phyloP scores from a whole-genome alignment of 2,113 vertebrate genomes.

The Gavialis gangeticus region DNA sequence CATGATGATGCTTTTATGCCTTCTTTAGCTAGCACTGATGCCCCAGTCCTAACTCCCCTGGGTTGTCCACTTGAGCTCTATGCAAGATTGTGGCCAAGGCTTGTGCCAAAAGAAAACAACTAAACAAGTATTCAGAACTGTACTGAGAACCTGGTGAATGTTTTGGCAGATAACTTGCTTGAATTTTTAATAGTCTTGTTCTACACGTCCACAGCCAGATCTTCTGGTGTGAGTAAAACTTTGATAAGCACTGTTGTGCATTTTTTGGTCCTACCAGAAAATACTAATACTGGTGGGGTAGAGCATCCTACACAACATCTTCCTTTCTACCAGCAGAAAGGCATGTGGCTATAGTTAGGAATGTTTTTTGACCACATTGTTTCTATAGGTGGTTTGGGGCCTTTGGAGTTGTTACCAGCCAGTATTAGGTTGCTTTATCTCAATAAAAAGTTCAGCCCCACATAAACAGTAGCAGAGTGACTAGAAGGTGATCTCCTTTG shows the following conservation, averaged over 20 bases:
- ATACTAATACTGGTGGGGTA: neutral
- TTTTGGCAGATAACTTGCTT: neutral
- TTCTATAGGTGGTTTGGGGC: neutral
- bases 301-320: neutral
- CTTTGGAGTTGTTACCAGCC: neutral
- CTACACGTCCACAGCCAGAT: neutral
- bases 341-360: neutral
- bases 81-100: slow-evolving; percentile 1
- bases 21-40: neutral
- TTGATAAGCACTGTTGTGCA: neutral
- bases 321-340: slow-evolving; percentile 6
- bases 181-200: neutral
- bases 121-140: neutral
- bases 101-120: slow-evolving; percentile 9
- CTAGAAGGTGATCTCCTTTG: neutral
- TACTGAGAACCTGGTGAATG: neutral
- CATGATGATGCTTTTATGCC: neutral
- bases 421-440: neutral
- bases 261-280: neutral
- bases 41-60: neutral
- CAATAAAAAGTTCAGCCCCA: neutral
- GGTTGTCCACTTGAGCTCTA: neutral
- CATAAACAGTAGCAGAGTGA: neutral
- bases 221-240: no score
- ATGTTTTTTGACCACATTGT: neutral